Evolutionary conservation across 2,888 invertebrate genomes (phyloP).

Genomic region (Rotaria sp.): DNA sequence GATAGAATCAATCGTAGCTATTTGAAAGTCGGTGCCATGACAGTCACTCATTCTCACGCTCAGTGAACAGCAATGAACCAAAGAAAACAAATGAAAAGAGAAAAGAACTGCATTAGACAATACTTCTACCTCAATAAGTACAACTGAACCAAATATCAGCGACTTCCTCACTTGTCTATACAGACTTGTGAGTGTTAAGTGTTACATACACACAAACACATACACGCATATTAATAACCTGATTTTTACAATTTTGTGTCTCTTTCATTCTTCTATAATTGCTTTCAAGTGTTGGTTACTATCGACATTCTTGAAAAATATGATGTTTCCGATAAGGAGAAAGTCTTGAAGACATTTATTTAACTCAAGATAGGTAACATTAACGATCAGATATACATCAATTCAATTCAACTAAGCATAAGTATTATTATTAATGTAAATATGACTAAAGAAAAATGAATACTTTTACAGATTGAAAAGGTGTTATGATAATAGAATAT

Average conservation of each 20-base stretch:
- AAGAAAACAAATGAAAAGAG: neutral
- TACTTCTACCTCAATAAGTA: neutral
- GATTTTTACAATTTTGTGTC: neutral
- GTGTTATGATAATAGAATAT: too few relatives aligned
- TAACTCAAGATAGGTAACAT: too few relatives aligned
- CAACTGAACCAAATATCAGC: neutral
- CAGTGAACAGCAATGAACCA: neutral
- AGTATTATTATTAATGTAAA: too few relatives aligned
- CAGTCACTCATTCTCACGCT: neutral
- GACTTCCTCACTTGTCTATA: neutral
- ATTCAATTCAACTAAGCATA: too few relatives aligned
- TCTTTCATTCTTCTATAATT: too few relatives aligned
- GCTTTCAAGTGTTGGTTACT: too few relatives aligned
- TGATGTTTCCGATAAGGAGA: neutral
- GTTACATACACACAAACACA: neutral
- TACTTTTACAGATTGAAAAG: too few relatives aligned
- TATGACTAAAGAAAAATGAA: too few relatives aligned
- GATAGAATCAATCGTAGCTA: neutral
- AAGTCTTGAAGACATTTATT: too few relatives aligned
- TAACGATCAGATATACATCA: too few relatives aligned
- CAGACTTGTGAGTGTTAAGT: neutral
- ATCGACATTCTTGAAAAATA: neutral
- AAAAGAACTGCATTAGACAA: neutral
- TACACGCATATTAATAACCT: too few relatives aligned
- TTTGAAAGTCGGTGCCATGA: neutral